These are phyloP conservation scores for Cisticola juncidis DNA, from an alignment of 2,113 vertebrate species.

Conservation along the genomic window DNA sequence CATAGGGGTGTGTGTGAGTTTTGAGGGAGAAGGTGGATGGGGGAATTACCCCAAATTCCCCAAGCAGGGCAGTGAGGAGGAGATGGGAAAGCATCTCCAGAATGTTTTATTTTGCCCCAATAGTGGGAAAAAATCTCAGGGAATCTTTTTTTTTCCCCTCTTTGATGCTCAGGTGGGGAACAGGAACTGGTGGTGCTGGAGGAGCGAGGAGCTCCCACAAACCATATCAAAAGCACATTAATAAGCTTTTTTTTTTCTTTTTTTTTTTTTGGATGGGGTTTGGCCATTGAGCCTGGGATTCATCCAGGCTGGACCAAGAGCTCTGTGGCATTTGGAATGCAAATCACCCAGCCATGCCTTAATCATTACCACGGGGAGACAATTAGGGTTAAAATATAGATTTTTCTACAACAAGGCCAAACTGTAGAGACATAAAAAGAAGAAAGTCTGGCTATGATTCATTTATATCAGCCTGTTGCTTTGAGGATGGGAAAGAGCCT, in stretches of 20 bases:
- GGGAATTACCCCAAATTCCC: neutral
- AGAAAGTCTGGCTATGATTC: slow-evolving; percentile 24
- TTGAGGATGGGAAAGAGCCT: neutral
- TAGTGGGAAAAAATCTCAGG: neutral
- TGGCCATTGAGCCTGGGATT: slow-evolving; percentile 11
- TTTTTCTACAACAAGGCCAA: slow-evolving; percentile 63
- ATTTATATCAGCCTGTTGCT: slow-evolving; percentile 24
- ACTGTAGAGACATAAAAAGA: slow-evolving; percentile 50
- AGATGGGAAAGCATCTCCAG: neutral
- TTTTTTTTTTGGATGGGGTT: neutral
- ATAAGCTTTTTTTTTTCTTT: neutral
- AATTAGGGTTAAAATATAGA: slow-evolving; percentile 78
- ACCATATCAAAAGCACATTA: slow-evolving; percentile 10
- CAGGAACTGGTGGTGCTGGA: neutral
- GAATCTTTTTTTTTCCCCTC: neutral
- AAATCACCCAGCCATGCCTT: slow-evolving; percentile 68
- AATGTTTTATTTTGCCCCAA: neutral
- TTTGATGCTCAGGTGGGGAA: neutral
- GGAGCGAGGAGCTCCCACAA: neutral
- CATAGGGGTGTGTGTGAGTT: neutral
- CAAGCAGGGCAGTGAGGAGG: rapidly evolving
- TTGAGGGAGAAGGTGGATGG: neutral
- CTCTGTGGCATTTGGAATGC: slow-evolving; percentile 69
- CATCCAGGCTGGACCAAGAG: slow-evolving; percentile 12
- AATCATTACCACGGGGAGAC: slow-evolving; percentile 73